Percentiles rank a stretch among this genome's conserved stretches.
Evolutionary conservation across 2,797 vertebrate genomes (phyloP).

Genomic region (Periparus ater): DNA sequence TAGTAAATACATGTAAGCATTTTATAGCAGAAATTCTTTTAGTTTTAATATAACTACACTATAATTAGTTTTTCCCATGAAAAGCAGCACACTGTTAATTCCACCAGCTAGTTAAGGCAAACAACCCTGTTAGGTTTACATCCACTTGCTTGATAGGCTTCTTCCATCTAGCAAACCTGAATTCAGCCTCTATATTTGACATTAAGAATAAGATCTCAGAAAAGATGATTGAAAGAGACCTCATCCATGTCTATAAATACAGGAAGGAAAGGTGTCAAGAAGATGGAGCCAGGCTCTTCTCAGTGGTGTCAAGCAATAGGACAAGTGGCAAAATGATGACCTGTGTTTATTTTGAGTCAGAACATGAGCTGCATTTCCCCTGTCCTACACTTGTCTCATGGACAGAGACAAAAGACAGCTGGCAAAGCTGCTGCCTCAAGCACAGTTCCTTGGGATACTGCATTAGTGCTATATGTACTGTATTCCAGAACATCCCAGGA

Average conservation of each 20-base stretch:
- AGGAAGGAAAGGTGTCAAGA: neutral
- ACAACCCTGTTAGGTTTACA: neutral
- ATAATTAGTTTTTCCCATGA: conserved; percentile 25
- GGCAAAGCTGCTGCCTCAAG: neutral
- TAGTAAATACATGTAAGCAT: neutral
- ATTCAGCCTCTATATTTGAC: neutral
- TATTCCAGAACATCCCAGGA: neutral
- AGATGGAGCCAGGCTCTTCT: neutral
- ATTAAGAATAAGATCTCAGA: neutral
- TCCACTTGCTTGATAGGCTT: neutral
- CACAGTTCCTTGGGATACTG: neutral
- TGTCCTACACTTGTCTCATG: neutral
- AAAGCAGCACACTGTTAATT: neutral
- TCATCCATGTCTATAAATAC: neutral
- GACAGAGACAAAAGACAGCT: neutral
- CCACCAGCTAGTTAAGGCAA: neutral
- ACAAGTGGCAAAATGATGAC: neutral
- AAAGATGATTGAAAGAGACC: neutral
- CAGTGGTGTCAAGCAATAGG: neutral
- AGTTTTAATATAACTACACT: conserved; percentile 39
- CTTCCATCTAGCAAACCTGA: neutral
- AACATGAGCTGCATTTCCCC: neutral
- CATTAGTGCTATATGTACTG: neutral
- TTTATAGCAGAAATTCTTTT: conserved; percentile 1
- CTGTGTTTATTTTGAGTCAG: neutral